Base-by-base conservation (phyloP, 2,888 invertebrate species). In the Alloplasta piceator region DNA sequence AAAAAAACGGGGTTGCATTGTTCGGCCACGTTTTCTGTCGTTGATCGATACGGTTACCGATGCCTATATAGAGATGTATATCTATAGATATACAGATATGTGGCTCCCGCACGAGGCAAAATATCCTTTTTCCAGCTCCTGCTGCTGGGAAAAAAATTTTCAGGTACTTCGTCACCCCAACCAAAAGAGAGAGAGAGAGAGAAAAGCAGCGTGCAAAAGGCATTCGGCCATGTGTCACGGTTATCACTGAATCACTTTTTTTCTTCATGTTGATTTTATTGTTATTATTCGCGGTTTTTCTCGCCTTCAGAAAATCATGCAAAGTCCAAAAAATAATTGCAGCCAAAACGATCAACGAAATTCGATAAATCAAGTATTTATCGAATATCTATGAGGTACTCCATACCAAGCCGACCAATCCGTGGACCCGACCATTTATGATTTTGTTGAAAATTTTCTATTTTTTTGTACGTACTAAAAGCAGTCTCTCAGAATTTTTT, bases 21-120 rank as follows among this genome's bases (percentile, higher is more conserved):
- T 92, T 88, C 90, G 89, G 86, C 26, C 89, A 90, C 85, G 89
- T 90, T 88, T 78, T 89, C 90, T 92, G 92, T 92, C 92, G 91
- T 92, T 92, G 92, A 92, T 92, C 90, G 92, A 92, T 92, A 90
- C 87, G 84, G 74, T 74, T 52, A 14, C 41, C 48, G 38, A 60
- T 58, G 41, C 39, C 58, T 14, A 26, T 63, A 9, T 10, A 9
- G 6, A 26, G 16, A 36, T 56, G 36, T 26, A 46, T 60, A 43
- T 63, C 41, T 14, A 55, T 46, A 36, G 7, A 26, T 56, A 9
- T 56, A 12, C 14, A 16, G 16, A n/a, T 56, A 10, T 52, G 48
- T 72, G 36, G 12, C 12, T 10, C 73, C 14, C 74, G 36, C 71
- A 38, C 67, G 43, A 58, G 39, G 50, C 80, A 58, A 60, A 26